These are phyloP conservation scores for Monochamus saltuarius DNA, from an alignment of 1,140 invertebrate species.

Conservation along the genomic window DNA sequence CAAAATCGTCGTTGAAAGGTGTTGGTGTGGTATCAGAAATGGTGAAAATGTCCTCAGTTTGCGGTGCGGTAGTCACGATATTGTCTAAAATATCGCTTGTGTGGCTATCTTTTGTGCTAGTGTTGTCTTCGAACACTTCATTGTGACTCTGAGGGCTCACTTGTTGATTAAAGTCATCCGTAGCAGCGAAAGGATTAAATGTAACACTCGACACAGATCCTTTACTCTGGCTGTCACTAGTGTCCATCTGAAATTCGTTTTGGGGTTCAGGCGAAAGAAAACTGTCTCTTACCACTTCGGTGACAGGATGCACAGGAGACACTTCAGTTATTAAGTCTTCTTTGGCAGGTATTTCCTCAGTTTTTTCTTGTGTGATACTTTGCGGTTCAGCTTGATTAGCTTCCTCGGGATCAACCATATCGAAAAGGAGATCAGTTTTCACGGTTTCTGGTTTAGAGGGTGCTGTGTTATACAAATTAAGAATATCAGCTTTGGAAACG, in stretches of 20 bases:
- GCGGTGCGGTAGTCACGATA: not conserved
- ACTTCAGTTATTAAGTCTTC: not conserved
- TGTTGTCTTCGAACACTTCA: conserved; percentile 8
- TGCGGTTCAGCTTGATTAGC: not conserved
- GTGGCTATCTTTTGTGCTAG: conserved; percentile 8
- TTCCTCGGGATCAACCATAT: conserved; percentile 38
- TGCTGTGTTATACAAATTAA: conserved; percentile 62
- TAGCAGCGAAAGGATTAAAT: conserved; percentile 56
- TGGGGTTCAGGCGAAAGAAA: conserved; percentile 45
- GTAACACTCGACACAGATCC: conserved; percentile 49
- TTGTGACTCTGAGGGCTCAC: not conserved
- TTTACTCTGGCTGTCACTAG: conserved; percentile 50
- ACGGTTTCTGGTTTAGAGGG: conserved; percentile 55
- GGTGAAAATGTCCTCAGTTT: conserved; percentile 26
- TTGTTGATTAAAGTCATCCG: conserved; percentile 46
- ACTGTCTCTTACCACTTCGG: conserved; percentile 30
- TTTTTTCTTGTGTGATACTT: not conserved
- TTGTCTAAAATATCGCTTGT: too few species aligned
- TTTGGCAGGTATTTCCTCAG: too few species aligned
- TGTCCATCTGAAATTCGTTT: conserved; percentile 48
- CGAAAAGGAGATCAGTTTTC: conserved; percentile 45
- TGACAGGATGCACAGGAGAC: conserved; percentile 10
- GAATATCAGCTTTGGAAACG: conserved; percentile 63
- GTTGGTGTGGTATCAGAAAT: not conserved
- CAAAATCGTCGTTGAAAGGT: conserved; percentile 62